Evolutionary conservation across 1,140 invertebrate species (phyloP), one percentile per base, ranked within the genome.

Genomic region (Rhagoletis zephyria): DNA sequence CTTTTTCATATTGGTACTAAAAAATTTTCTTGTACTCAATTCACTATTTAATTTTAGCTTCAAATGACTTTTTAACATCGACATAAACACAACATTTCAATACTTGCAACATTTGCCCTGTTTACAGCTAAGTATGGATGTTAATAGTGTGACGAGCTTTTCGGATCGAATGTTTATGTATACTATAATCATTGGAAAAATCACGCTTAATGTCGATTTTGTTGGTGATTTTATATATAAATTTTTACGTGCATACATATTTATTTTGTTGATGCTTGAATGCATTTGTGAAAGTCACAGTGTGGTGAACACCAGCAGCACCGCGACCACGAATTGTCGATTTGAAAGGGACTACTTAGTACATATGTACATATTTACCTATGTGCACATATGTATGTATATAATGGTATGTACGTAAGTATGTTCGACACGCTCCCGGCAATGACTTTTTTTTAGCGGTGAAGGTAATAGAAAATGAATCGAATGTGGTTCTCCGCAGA

Each of bases 201-300:
- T 56, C 51, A 12, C 40, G 3, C 10, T 74, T 45, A 45, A 16
- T 74, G 12, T 74, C 7, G 48, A 30, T 81, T 81, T 56, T 56
- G 5, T 2, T 4, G n/a, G 16, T 56, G 74, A n/a, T 81, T 81
- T 59, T 48, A 81, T 30, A 42, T 30, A 7, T 56, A 30, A 3
- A 56, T 77, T 4, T 1, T 30, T 77, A n/a, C 70, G 2, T 77
- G 10, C 51, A 56, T 40, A 74, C 42, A 74, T 45, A 74, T 45
- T 74, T 81, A 19, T 56, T 56, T 56, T 81, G 30, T 81, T 81
- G 48, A 4, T 81, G 74, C 74, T 81, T 81, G 74, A 81, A 81
- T 81, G 74, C 74, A 56, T 81, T 81, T 81, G 74, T 81, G 48
- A 81, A 81, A 81, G 74, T 81, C 74, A 81, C 45, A 81, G 74